phyloP scores from a whole-genome alignment of 2,113 vertebrate genomes.

The Oreochromis aureus region DNA sequence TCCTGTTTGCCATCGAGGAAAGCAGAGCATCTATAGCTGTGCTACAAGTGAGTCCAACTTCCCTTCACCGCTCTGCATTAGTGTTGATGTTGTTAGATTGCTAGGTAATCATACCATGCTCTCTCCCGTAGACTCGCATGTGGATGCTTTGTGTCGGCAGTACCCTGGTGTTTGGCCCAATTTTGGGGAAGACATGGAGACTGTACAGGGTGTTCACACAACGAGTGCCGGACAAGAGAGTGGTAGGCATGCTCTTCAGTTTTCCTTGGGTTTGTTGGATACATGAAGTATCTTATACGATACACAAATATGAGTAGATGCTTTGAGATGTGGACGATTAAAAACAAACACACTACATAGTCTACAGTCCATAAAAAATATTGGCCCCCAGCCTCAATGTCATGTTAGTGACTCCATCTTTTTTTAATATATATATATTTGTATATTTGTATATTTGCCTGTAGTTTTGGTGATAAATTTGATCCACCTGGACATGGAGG shows the following conservation, averaged over 20 bases:
- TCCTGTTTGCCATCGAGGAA: slow-evolving; percentile 84
- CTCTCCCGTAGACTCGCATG: slow-evolving; percentile 73
- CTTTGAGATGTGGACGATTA: neutral
- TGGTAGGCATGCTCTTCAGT: slow-evolving; percentile 75
- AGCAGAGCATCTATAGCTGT: slow-evolving; percentile 67
- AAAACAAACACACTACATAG: neutral
- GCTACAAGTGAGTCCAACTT: slow-evolving; percentile 71
- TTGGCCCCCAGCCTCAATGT: neutral
- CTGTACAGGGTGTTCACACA: slow-evolving; percentile 94
- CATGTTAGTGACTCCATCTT: neutral
- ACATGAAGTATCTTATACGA: neutral
- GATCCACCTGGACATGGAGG: neutral
- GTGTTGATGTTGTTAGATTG: neutral
- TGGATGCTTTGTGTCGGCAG: slow-evolving; percentile 88
- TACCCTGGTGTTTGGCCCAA: slow-evolving; percentile 86
- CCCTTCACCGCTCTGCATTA: neutral
- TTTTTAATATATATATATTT: neutral
- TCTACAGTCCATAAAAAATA: neutral
- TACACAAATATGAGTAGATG: neutral
- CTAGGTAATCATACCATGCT: neutral
- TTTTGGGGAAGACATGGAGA: slow-evolving; percentile 94
- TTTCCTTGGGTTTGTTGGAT: neutral
- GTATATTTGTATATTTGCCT: neutral
- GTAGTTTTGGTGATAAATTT: neutral
- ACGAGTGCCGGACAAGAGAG: slow-evolving; percentile 88